phyloP scores from a whole-genome alignment of 2,113 vertebrate genomes.

The Nesoenas mayeri region DNA sequence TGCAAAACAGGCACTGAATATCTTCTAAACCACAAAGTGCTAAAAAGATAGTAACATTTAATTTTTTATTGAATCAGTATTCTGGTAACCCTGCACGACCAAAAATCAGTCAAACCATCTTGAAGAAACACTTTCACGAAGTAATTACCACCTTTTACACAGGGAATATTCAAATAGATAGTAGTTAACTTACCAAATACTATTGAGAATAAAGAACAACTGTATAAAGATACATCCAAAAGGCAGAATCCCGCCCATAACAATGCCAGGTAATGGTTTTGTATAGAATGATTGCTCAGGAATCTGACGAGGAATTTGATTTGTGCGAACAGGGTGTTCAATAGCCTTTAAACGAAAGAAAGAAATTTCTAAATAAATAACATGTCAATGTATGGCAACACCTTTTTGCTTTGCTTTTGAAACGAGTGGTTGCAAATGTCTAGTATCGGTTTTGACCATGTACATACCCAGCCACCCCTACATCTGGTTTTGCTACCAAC shows the following conservation, averaged over 20 bases:
- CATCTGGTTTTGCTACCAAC: not conserved
- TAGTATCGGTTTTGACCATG: not conserved
- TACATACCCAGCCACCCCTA: not conserved
- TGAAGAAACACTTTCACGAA: not conserved
- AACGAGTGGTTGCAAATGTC: not conserved
- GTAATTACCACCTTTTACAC: not conserved
- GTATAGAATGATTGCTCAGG: conserved; percentile 98
- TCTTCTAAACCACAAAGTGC: not conserved
- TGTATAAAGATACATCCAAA: conserved; percentile 99
- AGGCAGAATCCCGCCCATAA: conserved; percentile 98
- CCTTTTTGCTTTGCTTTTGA: not conserved
- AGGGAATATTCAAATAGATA: not conserved
- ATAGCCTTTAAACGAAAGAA: conserved; percentile 80
- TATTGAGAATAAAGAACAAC: conserved; percentile 98
- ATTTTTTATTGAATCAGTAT: not conserved
- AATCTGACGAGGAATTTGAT: conserved; percentile 98
- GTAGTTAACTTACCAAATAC: conserved; percentile 88
- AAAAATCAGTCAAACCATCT: not conserved
- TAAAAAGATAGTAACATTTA: not conserved
- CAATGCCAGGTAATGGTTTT: conserved; percentile 91
- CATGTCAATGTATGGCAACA: not conserved
- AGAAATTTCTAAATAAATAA: not conserved
- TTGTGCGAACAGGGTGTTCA: conserved; percentile 95
- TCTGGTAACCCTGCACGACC: not conserved
- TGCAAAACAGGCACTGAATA: not conserved